phyloP scores from a whole-genome alignment of 1,140 invertebrate species.

The Spodoptera litura region DNA sequence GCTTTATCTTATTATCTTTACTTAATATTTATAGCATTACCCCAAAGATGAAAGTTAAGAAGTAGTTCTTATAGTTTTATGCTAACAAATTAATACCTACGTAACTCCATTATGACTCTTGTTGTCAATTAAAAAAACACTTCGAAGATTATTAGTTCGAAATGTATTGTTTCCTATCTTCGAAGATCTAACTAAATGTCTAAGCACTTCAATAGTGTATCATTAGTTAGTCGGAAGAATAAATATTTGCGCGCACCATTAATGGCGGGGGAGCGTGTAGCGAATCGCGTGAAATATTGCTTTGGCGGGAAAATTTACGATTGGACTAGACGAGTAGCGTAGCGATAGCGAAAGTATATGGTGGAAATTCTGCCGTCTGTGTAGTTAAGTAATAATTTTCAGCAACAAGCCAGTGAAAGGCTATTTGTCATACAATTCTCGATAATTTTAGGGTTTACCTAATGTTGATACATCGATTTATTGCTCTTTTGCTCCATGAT shows the following conservation, averaged over 20 bases:
- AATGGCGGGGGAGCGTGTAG: conserved; percentile 48
- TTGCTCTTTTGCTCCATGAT: too few relatives aligned
- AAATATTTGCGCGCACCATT: conserved; percentile 46
- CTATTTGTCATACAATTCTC: background rate
- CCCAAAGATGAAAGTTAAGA: too few relatives aligned
- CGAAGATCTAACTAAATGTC: conserved; percentile 1
- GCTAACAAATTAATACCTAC: background rate
- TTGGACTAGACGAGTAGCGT: conserved; percentile 12
- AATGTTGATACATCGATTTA: too few relatives aligned
- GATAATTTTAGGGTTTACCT: too few relatives aligned
- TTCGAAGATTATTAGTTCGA: background rate
- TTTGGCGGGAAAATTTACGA: conserved; percentile 51
- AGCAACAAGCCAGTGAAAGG: conserved; percentile 4
- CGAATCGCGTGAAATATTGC: conserved; percentile 49
- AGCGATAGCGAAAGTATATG: conserved; percentile 43
- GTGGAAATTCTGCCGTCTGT: conserved; percentile 33
- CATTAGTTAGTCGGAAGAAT: conserved; percentile 28
- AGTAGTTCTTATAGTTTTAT: background rate
- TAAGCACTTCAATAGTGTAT: conserved; percentile 16
- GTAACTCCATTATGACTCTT: too few relatives aligned
- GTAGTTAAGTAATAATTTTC: conserved; percentile 33
- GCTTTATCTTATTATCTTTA: background rate
- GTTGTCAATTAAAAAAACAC: too few relatives aligned
- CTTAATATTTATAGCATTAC: background rate
- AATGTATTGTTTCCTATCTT: background rate